These are phyloP conservation scores for Chloropsis cyanopogon DNA, from an alignment of 2,113 vertebrate genomes.

Conservation along the genomic window DNA sequence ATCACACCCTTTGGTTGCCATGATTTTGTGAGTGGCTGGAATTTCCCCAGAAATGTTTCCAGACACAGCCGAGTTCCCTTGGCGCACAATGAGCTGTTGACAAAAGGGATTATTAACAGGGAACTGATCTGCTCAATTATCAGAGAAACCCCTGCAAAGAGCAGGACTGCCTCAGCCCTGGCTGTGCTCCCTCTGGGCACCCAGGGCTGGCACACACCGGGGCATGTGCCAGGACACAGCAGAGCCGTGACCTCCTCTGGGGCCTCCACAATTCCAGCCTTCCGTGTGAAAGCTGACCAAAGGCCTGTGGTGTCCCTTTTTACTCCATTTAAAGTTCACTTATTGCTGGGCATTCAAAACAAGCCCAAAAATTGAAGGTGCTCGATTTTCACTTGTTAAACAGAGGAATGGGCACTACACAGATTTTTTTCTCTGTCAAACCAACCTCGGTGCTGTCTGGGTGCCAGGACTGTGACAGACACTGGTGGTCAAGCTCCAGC, in stretches of 20 bases:
- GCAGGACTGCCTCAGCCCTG: not conserved
- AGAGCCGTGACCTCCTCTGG: not conserved
- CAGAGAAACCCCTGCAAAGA: not conserved
- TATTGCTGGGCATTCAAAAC: not conserved
- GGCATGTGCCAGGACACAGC: not conserved
- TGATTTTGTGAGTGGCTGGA: not conserved
- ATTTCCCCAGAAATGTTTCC: not conserved
- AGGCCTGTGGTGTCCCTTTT: fast-evolving
- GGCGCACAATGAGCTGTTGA: not conserved
- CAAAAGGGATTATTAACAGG: not conserved
- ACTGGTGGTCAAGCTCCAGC: not conserved
- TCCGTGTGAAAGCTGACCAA: not conserved
- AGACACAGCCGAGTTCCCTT: not conserved
- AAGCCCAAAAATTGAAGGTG: not conserved
- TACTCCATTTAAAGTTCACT: not conserved
- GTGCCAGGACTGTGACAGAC: not conserved
- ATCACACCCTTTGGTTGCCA: not conserved
- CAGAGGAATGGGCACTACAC: not conserved
- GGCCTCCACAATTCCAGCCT: not conserved
- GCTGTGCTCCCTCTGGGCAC: not conserved
- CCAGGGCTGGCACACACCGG: not conserved
- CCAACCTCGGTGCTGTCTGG: not conserved
- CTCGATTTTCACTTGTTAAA: not conserved
- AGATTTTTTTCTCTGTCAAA: not conserved
- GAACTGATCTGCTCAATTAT: not conserved